A percentile compares a stretch with the other conserved stretches of the same genome.
Evolutionary conservation across 2,888 invertebrate species (phyloP).

Genomic region (Cephus sareptanus): DNA sequence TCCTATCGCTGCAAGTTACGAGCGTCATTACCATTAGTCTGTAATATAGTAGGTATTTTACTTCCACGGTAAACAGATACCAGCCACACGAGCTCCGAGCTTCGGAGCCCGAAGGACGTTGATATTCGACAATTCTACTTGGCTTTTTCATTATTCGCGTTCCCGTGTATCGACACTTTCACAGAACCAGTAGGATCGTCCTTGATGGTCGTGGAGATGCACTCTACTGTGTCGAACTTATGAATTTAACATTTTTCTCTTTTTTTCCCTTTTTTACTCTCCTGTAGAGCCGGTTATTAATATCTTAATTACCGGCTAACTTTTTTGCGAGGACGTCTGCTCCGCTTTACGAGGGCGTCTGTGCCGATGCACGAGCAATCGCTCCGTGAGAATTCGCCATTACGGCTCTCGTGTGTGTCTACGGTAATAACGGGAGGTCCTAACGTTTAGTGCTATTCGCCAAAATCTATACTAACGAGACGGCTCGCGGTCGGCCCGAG

Average conservation of each 20-base stretch:
- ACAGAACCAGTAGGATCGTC: neutral
- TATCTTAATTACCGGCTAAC: constrained; percentile 38
- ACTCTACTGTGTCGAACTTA: neutral
- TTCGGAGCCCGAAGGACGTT: neutral
- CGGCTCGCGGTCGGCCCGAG: neutral
- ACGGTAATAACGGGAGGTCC: neutral
- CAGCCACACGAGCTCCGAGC: too few relatives aligned
- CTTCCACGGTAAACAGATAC: neutral
- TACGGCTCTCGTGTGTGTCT: neutral
- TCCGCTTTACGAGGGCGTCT: constrained; percentile 7
- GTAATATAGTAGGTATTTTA: constrained; percentile 42
- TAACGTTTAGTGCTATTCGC: neutral
- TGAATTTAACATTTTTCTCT: neutral
- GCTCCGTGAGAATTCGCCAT: neutral
- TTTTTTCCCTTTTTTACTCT: neutral
- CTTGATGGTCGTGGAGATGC: neutral
- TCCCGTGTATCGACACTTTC: fast-evolving
- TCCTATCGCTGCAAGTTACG: constrained; percentile 55
- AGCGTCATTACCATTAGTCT: constrained; percentile 54
- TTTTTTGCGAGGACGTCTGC: constrained; percentile 38
- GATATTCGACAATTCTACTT: neutral
- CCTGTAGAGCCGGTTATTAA: constrained; percentile 32
- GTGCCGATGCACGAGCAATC: neutral
- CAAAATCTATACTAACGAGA: neutral
- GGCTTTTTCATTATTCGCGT: neutral